Evolutionary conservation across 2,888 invertebrate species (phyloP).

Genomic region (Yponomeuta cagnagella): DNA sequence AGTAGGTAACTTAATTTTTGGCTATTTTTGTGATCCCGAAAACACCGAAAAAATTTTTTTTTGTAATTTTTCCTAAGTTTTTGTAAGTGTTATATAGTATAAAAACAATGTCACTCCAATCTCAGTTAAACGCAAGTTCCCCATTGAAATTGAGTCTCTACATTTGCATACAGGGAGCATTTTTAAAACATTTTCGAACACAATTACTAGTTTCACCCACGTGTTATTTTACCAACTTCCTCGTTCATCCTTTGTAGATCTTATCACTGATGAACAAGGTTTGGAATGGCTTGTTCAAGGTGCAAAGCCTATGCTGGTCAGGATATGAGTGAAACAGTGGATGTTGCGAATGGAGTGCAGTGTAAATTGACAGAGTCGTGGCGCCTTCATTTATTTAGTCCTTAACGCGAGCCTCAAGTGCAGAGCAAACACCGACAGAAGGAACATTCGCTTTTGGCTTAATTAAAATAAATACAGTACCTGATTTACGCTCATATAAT

Average conservation of each 20-base stretch:
- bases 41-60: too few species aligned
- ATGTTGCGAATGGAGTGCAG: constrained; percentile 64
- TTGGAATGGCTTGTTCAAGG: neutral
- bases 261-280: neutral
- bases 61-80: too few species aligned
- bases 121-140: constrained; percentile 10
- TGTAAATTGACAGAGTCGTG: constrained; percentile 67
- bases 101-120: neutral
- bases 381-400: constrained; percentile 52
- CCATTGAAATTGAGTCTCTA: constrained; percentile 26
- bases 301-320: neutral
- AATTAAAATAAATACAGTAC: neutral
- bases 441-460: neutral
- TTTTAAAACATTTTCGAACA: constrained; percentile 43
- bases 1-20: too few species aligned
- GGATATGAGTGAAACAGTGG: constrained; percentile 42
- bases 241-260: neutral
- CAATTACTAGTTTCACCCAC: constrained; percentile 6
- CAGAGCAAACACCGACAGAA: neutral
- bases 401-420: constrained; percentile 18
- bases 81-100: too few species aligned
- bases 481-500: too few species aligned
- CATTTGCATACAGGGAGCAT: constrained; percentile 45
- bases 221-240: neutral
- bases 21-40: too few species aligned